Evolutionary conservation across 2,113 vertebrate species (phyloP).

Genomic region (Thunnus thynnus): DNA sequence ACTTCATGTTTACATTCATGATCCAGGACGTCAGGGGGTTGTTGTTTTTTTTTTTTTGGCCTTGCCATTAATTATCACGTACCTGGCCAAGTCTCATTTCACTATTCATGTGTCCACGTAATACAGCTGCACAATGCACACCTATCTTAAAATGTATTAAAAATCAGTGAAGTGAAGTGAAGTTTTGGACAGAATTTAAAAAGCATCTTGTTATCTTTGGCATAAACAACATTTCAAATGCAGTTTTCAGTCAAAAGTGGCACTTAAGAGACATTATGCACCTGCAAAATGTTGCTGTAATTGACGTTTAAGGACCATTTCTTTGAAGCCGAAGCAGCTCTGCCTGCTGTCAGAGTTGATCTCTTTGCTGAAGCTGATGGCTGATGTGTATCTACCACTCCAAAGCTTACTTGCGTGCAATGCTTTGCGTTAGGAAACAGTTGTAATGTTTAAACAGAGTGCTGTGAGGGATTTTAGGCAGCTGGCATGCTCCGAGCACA

Average conservation of each 20-base stretch:
- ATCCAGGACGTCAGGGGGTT: too few species aligned
- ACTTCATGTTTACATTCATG: neutral
- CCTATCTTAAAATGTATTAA: constrained; percentile 12
- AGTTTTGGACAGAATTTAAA: neutral
- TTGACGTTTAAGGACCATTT: neutral
- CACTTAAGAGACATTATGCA: neutral
- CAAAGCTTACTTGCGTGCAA: neutral
- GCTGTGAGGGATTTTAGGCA: constrained; percentile 1
- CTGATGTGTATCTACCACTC: neutral
- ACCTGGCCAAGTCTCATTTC: neutral
- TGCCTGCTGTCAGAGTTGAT: neutral
- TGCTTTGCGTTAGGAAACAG: neutral
- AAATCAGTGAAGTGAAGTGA: constrained; percentile 18
- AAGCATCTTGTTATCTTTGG: neutral
- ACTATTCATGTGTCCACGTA: neutral
- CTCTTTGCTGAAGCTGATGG: neutral
- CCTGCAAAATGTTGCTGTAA: neutral
- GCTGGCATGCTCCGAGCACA: neutral
- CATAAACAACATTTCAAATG: neutral
- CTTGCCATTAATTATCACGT: neutral
- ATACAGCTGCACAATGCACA: neutral
- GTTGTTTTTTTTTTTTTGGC: too few species aligned
- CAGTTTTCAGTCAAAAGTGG: neutral
- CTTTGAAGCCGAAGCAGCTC: neutral
- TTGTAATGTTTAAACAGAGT: neutral